Evolutionary conservation across 2,797 vertebrate species (phyloP).

Genomic region (Sarcoramphus papa): DNA sequence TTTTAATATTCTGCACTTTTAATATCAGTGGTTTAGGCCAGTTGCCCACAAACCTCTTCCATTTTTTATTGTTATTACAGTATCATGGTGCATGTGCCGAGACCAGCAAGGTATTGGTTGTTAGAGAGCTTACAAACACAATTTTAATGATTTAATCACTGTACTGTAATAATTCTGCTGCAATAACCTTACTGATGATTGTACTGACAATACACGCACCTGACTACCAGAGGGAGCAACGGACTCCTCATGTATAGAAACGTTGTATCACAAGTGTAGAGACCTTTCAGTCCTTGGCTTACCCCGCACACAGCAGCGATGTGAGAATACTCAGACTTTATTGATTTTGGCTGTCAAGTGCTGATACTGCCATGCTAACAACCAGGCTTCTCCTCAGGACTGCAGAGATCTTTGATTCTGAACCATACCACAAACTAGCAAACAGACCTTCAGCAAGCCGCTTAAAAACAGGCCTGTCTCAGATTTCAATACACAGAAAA

Average conservation of each 20-base stretch:
- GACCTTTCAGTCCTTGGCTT: neutral
- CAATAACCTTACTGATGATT: neutral
- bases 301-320: neutral
- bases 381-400: neutral
- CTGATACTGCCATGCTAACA: neutral
- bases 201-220: neutral
- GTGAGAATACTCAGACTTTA: neutral
- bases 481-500: neutral
- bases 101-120: neutral
- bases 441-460: neutral
- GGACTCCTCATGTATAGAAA: neutral
- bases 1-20: neutral
- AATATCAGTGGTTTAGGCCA: neutral
- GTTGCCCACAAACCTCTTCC: neutral
- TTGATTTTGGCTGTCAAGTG: neutral
- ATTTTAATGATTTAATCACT: neutral
- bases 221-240: neutral
- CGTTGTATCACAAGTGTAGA: neutral
- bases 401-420: neutral
- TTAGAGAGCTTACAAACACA: neutral
- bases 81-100: accelerated
- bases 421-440: neutral
- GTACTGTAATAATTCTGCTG: neutral
- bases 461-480: neutral
- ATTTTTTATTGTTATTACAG: neutral